Evolutionary conservation across 35 echinoderm and acorn worm genomes (phyloP).

Genomic region (Ophiothrix spiculata): DNA sequence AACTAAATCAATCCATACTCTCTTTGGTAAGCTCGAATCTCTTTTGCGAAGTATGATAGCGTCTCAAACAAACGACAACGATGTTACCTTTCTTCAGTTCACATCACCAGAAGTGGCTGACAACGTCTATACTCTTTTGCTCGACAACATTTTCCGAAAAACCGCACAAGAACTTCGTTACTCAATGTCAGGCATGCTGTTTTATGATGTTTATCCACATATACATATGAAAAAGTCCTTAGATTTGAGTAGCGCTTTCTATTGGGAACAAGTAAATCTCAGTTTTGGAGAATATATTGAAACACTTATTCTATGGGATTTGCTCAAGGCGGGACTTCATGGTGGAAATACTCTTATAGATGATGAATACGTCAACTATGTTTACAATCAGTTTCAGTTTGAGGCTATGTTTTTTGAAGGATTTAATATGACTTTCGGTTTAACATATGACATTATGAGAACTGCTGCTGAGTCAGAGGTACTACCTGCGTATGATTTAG

Average conservation of each 20-base stretch:
- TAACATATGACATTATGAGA: neutral
- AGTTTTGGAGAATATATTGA: neutral
- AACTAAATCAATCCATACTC: no score
- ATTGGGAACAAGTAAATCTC: neutral
- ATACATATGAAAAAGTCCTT: neutral
- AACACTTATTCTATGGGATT: neutral
- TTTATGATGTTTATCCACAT: neutral
- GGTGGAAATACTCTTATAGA: neutral
- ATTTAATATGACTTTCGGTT: neutral
- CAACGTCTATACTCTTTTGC: neutral
- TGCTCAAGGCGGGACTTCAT: neutral
- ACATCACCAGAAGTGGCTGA: neutral
- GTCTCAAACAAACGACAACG: neutral
- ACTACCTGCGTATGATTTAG: neutral
- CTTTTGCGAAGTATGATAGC: no score
- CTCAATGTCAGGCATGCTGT: neutral
- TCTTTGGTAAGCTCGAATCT: no score
- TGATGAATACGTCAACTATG: neutral
- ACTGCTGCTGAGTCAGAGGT: neutral
- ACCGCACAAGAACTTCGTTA: neutral
- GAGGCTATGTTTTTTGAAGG: neutral
- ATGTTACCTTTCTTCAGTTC: neutral
- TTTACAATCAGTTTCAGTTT: neutral
- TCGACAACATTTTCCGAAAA: neutral
- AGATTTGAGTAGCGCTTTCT: neutral